Conservation (phyloP, 2,113 vertebrate genomes). For the Sisor rabdophorus region DNA sequence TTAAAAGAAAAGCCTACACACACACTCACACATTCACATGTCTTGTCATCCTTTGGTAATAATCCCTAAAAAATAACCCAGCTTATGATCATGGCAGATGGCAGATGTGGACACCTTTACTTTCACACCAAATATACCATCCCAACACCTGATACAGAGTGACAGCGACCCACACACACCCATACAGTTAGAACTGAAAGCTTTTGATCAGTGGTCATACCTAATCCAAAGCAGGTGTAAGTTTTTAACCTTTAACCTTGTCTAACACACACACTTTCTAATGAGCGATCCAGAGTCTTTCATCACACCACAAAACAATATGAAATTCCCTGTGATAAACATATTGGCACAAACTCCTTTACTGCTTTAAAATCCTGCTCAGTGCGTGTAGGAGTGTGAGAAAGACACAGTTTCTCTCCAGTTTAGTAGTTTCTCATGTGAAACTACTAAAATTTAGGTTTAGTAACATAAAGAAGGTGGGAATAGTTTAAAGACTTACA, state of each 20-base stretch:
- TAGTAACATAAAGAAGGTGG: neutral
- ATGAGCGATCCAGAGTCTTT: conserved; percentile 18
- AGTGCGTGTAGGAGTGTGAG: neutral
- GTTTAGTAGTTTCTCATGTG: neutral
- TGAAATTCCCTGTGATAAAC: conserved; percentile 9
- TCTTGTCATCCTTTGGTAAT: conserved; percentile 62
- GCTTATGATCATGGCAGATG: conserved; percentile 21
- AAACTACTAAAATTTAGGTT: neutral
- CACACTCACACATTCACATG: conserved; percentile 8
- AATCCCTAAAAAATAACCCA: neutral
- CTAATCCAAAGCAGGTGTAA: conserved; percentile 34
- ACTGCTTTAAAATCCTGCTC: neutral
- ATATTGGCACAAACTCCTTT: neutral
- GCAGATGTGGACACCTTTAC: conserved; percentile 12
- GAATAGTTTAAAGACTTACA: neutral
- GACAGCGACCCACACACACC: conserved; percentile 13
- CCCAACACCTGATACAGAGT: conserved; percentile 23
- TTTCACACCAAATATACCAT: conserved; percentile 12
- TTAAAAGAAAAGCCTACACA: conserved; percentile 3
- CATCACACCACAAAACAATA: conserved; percentile 10
- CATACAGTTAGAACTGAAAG: neutral
- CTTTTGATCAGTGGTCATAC: conserved; percentile 33
- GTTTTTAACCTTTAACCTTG: conserved; percentile 38
- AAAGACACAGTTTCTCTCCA: neutral
- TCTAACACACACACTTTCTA: conserved; percentile 16